Evolutionary conservation across 1,140 invertebrate genomes (phyloP), one percentile per base, ranked within the genome.

Genomic region (Acromyrmex charruanus): DNA sequence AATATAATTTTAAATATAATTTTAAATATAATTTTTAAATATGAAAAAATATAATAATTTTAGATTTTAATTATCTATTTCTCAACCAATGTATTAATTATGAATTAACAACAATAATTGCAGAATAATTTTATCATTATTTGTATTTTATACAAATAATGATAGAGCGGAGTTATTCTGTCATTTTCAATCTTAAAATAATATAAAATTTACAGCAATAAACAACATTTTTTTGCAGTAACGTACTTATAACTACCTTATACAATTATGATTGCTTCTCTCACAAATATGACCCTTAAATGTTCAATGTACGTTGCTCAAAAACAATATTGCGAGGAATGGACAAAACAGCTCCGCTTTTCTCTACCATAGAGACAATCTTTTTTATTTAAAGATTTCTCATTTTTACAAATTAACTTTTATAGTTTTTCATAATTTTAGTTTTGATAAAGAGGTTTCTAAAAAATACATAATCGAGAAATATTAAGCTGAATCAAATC

Each of bases 401-500:
- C 9, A 16, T 39, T 39, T 39, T 9, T 35, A 14, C 1, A 18
- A 71, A 5, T 51, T 71, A 71, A n/a, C n/a, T 71, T 71, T 35
- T 35, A 35, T 71, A 51, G 68, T 72, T 72, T 53, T 55, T 55
- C 53, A 31, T 31, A 68, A 68, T 7, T 68, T 69, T 69, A 69
- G 5, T 49, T 69, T 69, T 18, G 55, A 53, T 49, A 49, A 71
- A 28, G n/a, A 35, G 9, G 3, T 28, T 28, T 28, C 6, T 25
- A 49, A 49, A 18, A 66, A 66, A 66, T 72, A 44, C 25, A 12
- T 69, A 49, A 69, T 51, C 39, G 21, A 28, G 7, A 49, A 49
- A 31, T 31, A 12, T 12, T 31, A 16, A 25, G 7, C 53, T 14
- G 65, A n/a, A 21, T 9, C n/a, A 3, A 39, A 66, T 66, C 35